A percentile compares a stretch with the other conserved stretches of the same genome.
phyloP scores from a whole-genome alignment of 2,113 vertebrate genomes.

The Vimba vimba region DNA sequence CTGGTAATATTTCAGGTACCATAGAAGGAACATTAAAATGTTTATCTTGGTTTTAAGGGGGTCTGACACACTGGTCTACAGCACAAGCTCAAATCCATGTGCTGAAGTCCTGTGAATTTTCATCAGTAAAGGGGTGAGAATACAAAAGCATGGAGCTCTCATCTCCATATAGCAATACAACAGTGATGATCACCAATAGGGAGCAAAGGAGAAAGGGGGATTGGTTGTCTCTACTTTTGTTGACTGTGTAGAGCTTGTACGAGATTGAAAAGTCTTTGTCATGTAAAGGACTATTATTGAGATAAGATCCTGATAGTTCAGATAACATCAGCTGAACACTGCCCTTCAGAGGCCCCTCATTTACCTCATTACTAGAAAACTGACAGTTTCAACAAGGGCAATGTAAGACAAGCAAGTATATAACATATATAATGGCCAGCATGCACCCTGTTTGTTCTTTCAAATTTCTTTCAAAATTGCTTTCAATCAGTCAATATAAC shows the following conservation, averaged over 20 bases:
- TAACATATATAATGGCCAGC: background rate
- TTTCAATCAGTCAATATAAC: background rate
- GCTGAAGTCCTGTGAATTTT: background rate
- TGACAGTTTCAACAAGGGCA: background rate
- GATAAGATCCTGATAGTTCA: slow-evolving; percentile 25
- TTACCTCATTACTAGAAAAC: background rate
- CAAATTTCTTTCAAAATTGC: background rate
- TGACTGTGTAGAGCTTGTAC: background rate
- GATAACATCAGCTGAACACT: slow-evolving; percentile 26
- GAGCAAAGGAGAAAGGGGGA: background rate
- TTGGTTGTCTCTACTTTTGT: slow-evolving; percentile 5
- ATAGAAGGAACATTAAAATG: background rate
- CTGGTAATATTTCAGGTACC: background rate
- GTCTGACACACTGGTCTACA: background rate
- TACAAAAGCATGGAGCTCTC: background rate
- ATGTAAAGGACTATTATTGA: slow-evolving; percentile 22
- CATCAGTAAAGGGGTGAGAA: background rate
- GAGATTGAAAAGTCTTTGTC: slow-evolving; percentile 16
- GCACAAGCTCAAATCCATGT: background rate
- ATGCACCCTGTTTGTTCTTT: background rate
- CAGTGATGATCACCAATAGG: background rate
- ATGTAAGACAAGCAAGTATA: background rate
- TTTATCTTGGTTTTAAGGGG: background rate
- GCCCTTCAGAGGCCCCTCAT: background rate
- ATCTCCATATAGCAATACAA: background rate